phyloP scores from a whole-genome alignment of 2,797 vertebrate species.

The Heterohyrax brucei region DNA sequence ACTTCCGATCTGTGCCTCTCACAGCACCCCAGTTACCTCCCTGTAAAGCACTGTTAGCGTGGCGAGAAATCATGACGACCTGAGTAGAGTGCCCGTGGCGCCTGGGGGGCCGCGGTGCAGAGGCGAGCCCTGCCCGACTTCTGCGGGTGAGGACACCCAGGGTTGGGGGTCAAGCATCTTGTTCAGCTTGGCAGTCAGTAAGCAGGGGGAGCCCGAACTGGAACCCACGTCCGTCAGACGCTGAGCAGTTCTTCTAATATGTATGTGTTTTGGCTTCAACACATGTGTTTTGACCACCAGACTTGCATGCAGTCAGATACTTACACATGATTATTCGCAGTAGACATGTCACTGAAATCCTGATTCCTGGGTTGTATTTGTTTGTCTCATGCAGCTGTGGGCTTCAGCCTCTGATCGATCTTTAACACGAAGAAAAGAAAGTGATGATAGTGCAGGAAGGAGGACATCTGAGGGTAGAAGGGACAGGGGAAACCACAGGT shows the following conservation, averaged over 20 bases:
- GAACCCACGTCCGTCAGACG: neutral
- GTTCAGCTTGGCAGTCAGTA: neutral
- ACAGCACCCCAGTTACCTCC: neutral
- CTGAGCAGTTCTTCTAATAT: neutral
- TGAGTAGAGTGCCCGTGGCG: neutral
- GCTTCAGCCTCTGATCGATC: conserved; percentile 7
- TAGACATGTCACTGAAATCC: neutral
- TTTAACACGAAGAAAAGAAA: neutral
- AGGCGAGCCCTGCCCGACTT: neutral
- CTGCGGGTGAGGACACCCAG: neutral
- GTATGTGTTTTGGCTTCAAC: neutral
- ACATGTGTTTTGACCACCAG: neutral
- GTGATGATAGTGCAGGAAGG: neutral
- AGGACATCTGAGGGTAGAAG: conserved; percentile 33
- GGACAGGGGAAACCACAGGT: neutral
- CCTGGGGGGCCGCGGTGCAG: neutral
- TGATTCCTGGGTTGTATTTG: neutral
- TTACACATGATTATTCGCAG: neutral
- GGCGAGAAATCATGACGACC: neutral
- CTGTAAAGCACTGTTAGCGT: neutral
- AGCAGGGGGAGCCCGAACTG: neutral
- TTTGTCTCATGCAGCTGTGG: conserved; percentile 10
- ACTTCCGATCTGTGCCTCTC: neutral
- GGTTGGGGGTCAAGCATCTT: neutral
- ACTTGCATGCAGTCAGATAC: neutral